Base-by-base conservation (phyloP, 1,140 invertebrate species). In the Drosophila gunungcola region DNA sequence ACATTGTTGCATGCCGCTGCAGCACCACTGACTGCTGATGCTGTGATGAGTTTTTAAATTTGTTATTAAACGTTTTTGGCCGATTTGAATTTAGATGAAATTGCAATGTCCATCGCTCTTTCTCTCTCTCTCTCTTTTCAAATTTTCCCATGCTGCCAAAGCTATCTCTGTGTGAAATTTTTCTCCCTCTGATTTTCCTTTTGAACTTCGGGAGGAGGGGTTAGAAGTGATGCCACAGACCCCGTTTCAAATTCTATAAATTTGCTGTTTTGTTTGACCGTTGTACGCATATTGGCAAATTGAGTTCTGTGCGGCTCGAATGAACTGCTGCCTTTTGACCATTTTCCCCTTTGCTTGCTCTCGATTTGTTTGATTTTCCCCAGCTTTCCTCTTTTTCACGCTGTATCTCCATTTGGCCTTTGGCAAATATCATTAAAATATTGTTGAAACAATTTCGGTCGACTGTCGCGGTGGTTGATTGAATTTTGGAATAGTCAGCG, bases 41-140 rank as follows among this genome's bases (percentile, higher is more conserved):
- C 74, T 68, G 53, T 64, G 72, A 85, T 86, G 82, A 86, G 82
- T 88, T 88, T 88, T 83, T 83, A 88, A 88, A 89, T 82, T 80
- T 63, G 79, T 88, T 88, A 89, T 89, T 89, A 88, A 88, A 88
- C 79, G 83, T 64, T 88, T 78, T 88, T 73, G 72, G 55, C 53
- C 81, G 83, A 88, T 88, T 88, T 89, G 84, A 88, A 88, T 88
- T 88, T 88, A 88, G 83, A 88, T 88, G 75, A 67, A 82, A 86
- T 65, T 68, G 69, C 61, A 27, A 41, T 51, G 36, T 52, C 16
- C 34, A 43, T 42, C 27, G 16, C 32, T 39, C 12, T 11, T 10
- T 5, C 13, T 12, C 39, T 52, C 13, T 12, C 39, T 52, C 27
- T 36, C 4, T 34, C 16, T 46, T 13, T 62, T 21, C 11, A 43